Conservation (phyloP, 2,888 invertebrate species). For the Catocala sponsa region DNA sequence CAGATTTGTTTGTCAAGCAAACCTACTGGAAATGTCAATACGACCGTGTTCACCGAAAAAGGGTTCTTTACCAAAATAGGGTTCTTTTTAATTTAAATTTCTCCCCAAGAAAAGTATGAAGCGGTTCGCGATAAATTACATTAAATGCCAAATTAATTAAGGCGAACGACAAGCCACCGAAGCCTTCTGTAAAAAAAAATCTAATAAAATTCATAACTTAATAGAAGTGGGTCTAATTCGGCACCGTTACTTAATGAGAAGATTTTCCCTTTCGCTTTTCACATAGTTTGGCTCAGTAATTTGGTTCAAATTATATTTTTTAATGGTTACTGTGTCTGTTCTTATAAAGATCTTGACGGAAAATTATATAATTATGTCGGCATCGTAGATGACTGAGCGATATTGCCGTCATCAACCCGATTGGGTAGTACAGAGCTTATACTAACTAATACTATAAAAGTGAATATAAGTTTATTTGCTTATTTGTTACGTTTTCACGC, state of each 20-base stretch:
- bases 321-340: neutral
- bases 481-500: too few relatives aligned
- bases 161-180: constrained; percentile 61
- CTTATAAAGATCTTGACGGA: neutral
- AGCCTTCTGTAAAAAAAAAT: constrained; percentile 56
- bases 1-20: constrained; percentile 42
- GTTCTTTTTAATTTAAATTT: constrained; percentile 37
- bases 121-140: constrained; percentile 74
- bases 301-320: constrained; percentile 14
- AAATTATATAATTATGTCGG: too few relatives aligned
- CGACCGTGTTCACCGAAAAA: constrained; percentile 36
- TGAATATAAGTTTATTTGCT: too few relatives aligned
- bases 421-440: too few relatives aligned
- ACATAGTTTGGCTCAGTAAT: constrained; percentile 22
- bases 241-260: constrained; percentile 41
- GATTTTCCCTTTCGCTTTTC: constrained; percentile 29
- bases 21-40: constrained; percentile 44
- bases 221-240: constrained; percentile 53
- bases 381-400: too few relatives aligned
- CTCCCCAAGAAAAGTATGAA: constrained; percentile 35
- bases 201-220: constrained; percentile 68
- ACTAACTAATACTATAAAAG: too few relatives aligned
- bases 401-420: too few relatives aligned
- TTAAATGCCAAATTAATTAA: constrained; percentile 79
- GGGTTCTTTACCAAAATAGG: constrained; percentile 47